Conservation (phyloP, 1,140 invertebrate species). For the Agraylea sexmaculata region DNA sequence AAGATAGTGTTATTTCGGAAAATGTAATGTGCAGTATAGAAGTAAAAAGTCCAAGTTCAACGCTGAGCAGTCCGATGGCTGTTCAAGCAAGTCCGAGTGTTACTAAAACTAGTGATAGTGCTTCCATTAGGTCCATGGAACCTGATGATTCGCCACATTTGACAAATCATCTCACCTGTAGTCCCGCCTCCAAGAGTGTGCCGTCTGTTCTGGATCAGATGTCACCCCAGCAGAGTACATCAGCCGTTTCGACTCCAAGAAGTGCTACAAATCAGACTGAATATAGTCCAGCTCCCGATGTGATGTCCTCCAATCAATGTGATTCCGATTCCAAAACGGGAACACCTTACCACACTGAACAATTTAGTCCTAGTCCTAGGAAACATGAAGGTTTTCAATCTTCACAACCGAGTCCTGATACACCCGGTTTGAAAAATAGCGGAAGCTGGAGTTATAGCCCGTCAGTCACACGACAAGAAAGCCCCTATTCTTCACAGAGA, state of each 20-base stretch:
- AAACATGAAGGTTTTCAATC: conserved; percentile 33
- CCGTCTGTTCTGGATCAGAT: conserved; percentile 15
- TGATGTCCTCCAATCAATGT: conserved; percentile 15
- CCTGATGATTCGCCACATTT: conserved; percentile 10
- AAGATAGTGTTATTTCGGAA: conserved; percentile 9
- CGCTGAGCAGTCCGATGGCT: conserved; percentile 11
- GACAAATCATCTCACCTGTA: conserved; percentile 11
- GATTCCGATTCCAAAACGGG: conserved; percentile 26
- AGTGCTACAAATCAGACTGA: conserved; percentile 13
- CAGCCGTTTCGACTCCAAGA: conserved; percentile 13
- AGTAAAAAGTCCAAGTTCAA: conserved; percentile 15
- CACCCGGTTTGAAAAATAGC: conserved; percentile 30
- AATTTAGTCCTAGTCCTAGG: conserved; percentile 36
- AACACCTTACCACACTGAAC: conserved; percentile 34
- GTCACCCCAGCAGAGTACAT: conserved; percentile 15
- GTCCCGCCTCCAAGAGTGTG: conserved; percentile 15
- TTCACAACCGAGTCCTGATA: conserved; percentile 36
- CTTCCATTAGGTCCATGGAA: conserved; percentile 15
- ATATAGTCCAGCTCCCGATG: conserved; percentile 13
- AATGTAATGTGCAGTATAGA: conserved; percentile 12
- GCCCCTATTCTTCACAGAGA: conserved; percentile 26
- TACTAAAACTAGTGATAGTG: conserved; percentile 10
- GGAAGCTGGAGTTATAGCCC: conserved; percentile 33
- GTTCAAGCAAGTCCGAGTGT: conserved; percentile 12
- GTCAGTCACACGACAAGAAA: conserved; percentile 26